phyloP scores from a whole-genome alignment of 2,113 vertebrate species.

The Perca schrenkii region DNA sequence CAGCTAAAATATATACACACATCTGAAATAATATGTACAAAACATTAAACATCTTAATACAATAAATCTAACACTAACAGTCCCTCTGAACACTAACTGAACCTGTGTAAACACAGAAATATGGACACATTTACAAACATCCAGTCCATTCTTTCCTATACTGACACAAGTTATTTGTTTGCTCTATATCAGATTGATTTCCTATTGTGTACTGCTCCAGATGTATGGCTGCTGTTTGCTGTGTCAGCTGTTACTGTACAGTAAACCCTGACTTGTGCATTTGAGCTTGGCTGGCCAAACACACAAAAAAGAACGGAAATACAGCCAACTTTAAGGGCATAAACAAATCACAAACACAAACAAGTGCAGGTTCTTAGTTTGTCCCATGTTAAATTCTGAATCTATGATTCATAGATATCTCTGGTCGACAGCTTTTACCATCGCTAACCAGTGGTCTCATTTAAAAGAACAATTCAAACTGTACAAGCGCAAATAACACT shows the following conservation, averaged over 20 bases:
- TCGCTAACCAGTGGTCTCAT: neutral
- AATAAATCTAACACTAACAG: neutral
- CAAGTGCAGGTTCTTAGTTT: neutral
- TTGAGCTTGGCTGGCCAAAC: slow-evolving; percentile 50
- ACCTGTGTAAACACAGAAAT: slow-evolving; percentile 2
- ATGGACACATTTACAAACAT: slow-evolving; percentile 23
- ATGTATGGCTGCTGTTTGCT: slow-evolving; percentile 56
- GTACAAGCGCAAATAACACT: too few relatives aligned
- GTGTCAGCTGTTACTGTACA: slow-evolving; percentile 65
- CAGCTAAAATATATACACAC: neutral
- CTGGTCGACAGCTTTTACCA: neutral
- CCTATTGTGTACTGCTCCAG: slow-evolving; percentile 54
- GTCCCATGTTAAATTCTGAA: slow-evolving; percentile 8
- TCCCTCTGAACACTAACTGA: neutral
- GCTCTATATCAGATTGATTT: slow-evolving; percentile 67
- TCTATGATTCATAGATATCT: neutral
- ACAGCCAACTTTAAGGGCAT: slow-evolving; percentile 24
- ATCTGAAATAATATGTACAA: neutral
- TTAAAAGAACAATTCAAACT: too few relatives aligned
- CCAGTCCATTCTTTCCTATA: slow-evolving; percentile 27
- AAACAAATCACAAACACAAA: slow-evolving; percentile 52
- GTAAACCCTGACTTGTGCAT: slow-evolving; percentile 60
- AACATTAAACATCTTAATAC: neutral
- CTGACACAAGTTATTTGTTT: slow-evolving; percentile 65
- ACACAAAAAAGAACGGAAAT: slow-evolving; percentile 42